Evolutionary conservation across 2,888 invertebrate species (phyloP).

Genomic region (Galerucella calmariensis): DNA sequence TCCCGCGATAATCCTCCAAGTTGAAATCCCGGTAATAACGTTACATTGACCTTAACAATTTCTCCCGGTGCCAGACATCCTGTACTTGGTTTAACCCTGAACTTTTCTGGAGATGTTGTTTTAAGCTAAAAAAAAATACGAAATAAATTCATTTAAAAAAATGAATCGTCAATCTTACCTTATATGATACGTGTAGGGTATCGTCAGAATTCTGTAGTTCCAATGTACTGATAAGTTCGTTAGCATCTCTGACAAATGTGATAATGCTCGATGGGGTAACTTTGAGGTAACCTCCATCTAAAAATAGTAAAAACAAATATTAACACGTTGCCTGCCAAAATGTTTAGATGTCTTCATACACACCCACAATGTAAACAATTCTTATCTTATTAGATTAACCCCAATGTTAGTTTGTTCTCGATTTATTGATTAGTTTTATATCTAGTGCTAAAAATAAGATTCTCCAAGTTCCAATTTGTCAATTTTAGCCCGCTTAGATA

Average conservation of each 20-base stretch:
- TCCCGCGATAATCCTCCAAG: constrained; percentile 78
- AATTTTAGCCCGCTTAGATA: too few relatives aligned
- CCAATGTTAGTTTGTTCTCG: too few relatives aligned
- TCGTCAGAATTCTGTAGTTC: constrained; percentile 76
- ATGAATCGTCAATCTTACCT: constrained; percentile 65
- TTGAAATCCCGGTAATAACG: constrained; percentile 79
- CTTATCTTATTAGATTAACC: too few relatives aligned
- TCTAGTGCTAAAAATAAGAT: too few relatives aligned
- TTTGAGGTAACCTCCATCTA: constrained; percentile 70
- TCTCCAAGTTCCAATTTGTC: too few relatives aligned
- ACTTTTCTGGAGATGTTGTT: constrained; percentile 96
- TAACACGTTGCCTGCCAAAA: neutral
- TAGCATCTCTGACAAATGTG: constrained; percentile 74
- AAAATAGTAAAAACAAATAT: constrained; percentile 28
- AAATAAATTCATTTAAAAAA: neutral
- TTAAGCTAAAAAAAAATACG: constrained; percentile 71
- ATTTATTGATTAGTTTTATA: too few relatives aligned
- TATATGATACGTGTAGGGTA: constrained; percentile 70
- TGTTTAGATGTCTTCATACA: too few relatives aligned
- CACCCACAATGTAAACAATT: too few relatives aligned
- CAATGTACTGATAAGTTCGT: constrained; percentile 76
- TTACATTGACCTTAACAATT: constrained; percentile 75
- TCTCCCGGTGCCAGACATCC: constrained; percentile 78
- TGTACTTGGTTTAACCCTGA: constrained; percentile 89
- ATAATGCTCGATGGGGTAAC: constrained; percentile 78